Evolutionary conservation across 2,888 invertebrate species (phyloP), one percentile per base, ranked within the genome.

Genomic region (Lottia gigantea): DNA sequence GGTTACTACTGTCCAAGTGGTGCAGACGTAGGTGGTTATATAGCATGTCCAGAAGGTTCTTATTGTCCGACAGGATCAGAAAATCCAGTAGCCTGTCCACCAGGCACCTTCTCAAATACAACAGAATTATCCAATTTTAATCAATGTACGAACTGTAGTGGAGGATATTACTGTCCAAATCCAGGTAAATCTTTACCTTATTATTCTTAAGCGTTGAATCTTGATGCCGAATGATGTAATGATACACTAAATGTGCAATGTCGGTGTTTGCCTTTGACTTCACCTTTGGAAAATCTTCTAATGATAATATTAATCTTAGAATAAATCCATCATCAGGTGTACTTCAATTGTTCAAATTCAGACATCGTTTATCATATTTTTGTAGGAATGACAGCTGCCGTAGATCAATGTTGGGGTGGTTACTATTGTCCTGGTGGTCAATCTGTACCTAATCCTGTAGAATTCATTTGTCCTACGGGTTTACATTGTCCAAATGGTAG

Each of bases 401-500:
- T 74, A 1, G 72, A 75, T 8, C 73, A 75, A 64, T 87, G 87
- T 70, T 86, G 85, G 85, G 87, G 84, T 46, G 87, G 87, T 2
- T 87, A 81, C 75, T 87, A 87, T 71, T 87, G 87, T 70, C 82
- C 82, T n/a, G 71, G 46, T 8, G 82, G 80, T 12, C 72, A 79
- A 66, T 72, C 73, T 12, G 77, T 71, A 14, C 84, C 85, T 31
- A 86, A 86, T 73, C 87, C 87, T 3, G 74, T 76, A 15, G 71
- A 73, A 6, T 82, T 80, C 71, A 70, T 84, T 61, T 87, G 87
- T 74, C 86, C 86, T 2, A 66, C 46, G 7, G 86, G 86, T 14
- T 72, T 86, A 76, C 84, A 86, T 46, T 87, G 87, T 76, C 86
- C 86, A 14, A 87, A 87, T 74, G 86, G 86, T 64, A 84, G 84